These are phyloP conservation scores for Dasyornis broadbenti DNA, from an alignment of 2,113 vertebrate species.

Conservation along the genomic window DNA sequence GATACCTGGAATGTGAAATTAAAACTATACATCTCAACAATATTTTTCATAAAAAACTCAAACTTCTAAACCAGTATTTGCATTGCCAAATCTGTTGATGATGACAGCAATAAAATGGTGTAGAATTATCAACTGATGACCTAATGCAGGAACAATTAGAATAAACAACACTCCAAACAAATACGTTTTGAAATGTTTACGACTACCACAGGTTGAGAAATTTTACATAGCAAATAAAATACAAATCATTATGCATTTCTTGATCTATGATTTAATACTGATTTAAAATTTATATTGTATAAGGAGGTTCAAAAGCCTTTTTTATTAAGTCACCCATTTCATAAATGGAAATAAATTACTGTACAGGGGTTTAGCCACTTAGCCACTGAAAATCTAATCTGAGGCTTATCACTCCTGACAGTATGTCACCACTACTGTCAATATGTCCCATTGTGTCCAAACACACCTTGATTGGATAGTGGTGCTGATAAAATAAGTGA, in stretches of 20 bases:
- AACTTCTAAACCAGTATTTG: background rate
- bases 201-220: background rate
- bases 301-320: background rate
- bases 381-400: background rate
- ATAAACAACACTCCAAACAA: background rate
- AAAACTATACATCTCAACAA: background rate
- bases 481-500: background rate
- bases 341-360: background rate
- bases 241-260: background rate
- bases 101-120: background rate
- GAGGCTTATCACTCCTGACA: background rate
- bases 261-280: background rate
- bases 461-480: background rate
- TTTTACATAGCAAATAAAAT: background rate
- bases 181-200: background rate
- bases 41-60: background rate
- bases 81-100: background rate
- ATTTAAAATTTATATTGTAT: background rate
- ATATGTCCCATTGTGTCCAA: background rate
- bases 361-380: background rate
- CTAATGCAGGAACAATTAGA: background rate
- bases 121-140: background rate
- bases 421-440: background rate
- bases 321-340: background rate
- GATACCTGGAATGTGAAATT: background rate